Conservation (phyloP, 2,797 vertebrate species). For the Ceyx erithaca region DNA sequence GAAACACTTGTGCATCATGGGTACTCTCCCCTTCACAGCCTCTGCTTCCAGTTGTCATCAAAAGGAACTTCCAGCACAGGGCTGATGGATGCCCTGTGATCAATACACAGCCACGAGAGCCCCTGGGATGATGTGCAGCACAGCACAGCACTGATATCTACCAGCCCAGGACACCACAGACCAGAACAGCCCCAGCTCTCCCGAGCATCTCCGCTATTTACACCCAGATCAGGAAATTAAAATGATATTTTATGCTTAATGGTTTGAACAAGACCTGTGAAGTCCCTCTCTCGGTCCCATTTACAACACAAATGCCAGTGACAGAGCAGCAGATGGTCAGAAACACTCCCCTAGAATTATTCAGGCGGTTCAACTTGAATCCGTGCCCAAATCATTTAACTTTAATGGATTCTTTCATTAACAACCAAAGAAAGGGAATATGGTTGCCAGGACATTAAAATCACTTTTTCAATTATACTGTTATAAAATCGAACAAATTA, state of each 20-base stretch:
- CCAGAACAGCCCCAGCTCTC: background rate
- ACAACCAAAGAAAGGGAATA: constrained; percentile 73
- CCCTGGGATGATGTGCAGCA: background rate
- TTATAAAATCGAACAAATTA: constrained; percentile 77
- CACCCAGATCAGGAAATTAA: constrained; percentile 48
- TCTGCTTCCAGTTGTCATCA: background rate
- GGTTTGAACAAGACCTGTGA: constrained; percentile 23
- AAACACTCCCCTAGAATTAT: constrained; percentile 65
- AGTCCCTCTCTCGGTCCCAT: constrained; percentile 20
- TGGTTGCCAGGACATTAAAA: constrained; percentile 75
- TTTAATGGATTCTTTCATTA: constrained; percentile 77
- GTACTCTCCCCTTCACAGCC: background rate
- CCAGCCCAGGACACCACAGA: background rate
- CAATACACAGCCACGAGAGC: background rate
- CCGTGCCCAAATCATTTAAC: constrained; percentile 73
- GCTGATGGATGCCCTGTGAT: background rate
- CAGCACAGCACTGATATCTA: background rate
- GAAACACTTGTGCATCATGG: background rate
- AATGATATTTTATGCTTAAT: constrained; percentile 55
- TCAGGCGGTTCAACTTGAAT: constrained; percentile 69
- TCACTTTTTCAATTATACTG: constrained; percentile 67
- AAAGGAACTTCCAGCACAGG: background rate
- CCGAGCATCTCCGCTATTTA: background rate
- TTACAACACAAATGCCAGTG: constrained; percentile 44
- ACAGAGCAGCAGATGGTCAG: constrained; percentile 65